A percentile compares a stretch with the other conserved stretches of the same genome.
These are phyloP conservation scores for Nymphalis c-album DNA, from an alignment of 2,888 invertebrate species.

Conservation along the genomic window DNA sequence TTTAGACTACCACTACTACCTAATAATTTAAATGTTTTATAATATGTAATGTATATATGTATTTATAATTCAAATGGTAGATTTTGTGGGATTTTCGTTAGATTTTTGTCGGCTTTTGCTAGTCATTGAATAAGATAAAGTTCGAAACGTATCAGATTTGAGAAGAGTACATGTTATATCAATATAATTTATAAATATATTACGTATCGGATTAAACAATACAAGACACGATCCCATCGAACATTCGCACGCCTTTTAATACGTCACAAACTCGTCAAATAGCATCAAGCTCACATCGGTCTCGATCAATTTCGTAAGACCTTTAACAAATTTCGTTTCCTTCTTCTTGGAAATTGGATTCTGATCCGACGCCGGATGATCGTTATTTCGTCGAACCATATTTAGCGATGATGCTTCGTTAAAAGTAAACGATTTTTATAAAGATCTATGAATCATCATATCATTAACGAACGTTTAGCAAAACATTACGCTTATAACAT, in stretches of 20 bases:
- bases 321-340: slow-evolving; percentile 30
- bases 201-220: too few species aligned
- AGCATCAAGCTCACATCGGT: slow-evolving; percentile 15
- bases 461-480: slow-evolving; percentile 18
- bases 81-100: too few species aligned
- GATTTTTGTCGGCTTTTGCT: too few species aligned
- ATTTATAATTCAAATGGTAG: too few species aligned
- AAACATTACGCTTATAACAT: slow-evolving; percentile 28
- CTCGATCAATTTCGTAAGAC: slow-evolving; percentile 19
- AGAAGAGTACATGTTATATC: too few species aligned
- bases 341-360: slow-evolving; percentile 31
- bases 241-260: background rate
- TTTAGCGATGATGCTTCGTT: slow-evolving; percentile 24
- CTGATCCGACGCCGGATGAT: slow-evolving; percentile 16
- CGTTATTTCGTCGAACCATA: slow-evolving; percentile 26
- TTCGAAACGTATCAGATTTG: too few species aligned
- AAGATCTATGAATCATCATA: slow-evolving; percentile 24
- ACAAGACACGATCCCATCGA: background rate
- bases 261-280: slow-evolving; percentile 4
- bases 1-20: too few species aligned
- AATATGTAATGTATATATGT: too few species aligned
- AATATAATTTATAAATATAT: too few species aligned
- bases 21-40: too few species aligned
- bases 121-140: too few species aligned
- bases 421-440: slow-evolving; percentile 15